phyloP scores from a whole-genome alignment of 2,797 vertebrate species.

The Astyanax mexicanus region DNA sequence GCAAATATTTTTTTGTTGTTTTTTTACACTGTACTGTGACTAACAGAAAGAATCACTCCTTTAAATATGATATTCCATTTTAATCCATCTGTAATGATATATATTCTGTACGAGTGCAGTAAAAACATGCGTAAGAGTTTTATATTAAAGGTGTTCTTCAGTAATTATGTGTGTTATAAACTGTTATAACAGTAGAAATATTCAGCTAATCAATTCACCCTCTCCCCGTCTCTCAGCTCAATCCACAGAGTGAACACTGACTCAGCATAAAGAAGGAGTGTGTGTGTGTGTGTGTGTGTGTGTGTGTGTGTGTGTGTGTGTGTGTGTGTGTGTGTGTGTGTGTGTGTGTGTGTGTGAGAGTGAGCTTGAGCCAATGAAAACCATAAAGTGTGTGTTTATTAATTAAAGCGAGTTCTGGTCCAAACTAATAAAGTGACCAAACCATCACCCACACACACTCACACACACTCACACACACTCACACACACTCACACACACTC shows the following conservation, averaged over 20 bases:
- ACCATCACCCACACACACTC: conserved; percentile 41
- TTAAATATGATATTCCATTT: too few species aligned
- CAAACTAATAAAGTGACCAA: conserved; percentile 49
- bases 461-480: not conserved
- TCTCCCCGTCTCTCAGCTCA: not conserved
- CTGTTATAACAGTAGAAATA: too few species aligned
- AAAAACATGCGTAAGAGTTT: too few species aligned
- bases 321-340: conserved; percentile 22
- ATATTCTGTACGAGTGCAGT: too few species aligned
- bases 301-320: conserved; percentile 1
- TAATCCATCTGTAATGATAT: too few species aligned
- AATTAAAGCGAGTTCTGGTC: conserved; percentile 34
- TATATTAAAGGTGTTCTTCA: too few species aligned
- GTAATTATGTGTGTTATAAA: too few species aligned
- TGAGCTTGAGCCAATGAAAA: conserved; percentile 7
- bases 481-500: too few species aligned
- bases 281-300: not conserved
- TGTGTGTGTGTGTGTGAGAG: too few species aligned
- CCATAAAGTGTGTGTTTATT: conserved; percentile 35
- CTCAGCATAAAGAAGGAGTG: not conserved
- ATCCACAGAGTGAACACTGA: conserved; percentile 28
- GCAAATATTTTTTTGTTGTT: too few species aligned
- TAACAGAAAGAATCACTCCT: too few species aligned
- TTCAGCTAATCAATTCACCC: conserved; percentile 4
- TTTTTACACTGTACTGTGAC: too few species aligned